Conservation (phyloP, 2,888 invertebrate species). For the Brenthis ino region DNA sequence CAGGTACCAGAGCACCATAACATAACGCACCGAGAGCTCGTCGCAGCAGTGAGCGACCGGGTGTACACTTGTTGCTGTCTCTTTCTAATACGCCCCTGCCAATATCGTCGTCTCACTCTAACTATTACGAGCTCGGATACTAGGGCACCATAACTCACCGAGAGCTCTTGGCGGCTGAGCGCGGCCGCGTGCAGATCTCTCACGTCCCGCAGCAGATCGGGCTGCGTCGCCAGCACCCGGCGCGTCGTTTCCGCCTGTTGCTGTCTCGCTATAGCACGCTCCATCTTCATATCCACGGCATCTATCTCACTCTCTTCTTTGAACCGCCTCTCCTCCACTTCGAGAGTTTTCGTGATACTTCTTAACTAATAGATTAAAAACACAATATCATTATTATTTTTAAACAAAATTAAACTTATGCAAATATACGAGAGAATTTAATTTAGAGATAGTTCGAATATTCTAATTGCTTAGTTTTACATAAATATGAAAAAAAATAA, state of each 20-base stretch:
- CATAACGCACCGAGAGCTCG: neutral
- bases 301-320: neutral
- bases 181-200: neutral
- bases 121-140: neutral
- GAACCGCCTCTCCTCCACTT: neutral
- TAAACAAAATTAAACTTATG: no score
- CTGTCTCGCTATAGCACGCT: constrained; percentile 1
- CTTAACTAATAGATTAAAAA: neutral
- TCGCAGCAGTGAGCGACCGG: no score
- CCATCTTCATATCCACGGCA: constrained; percentile 5
- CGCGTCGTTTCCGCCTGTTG: neutral
- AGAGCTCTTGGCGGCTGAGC: neutral
- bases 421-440: no score
- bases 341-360: neutral
- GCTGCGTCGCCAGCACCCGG: neutral
- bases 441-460: no score
- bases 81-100: no score
- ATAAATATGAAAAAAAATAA: no score
- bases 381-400: no score
- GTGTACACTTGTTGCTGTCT: no score
- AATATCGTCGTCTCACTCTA: no score
- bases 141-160: neutral
- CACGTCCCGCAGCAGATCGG: neutral
- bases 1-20: neutral
- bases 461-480: no score